Evolutionary conservation across 92 coral and sea anemone species (phyloP).

Genomic region (Epizoanthus illoricatus): DNA sequence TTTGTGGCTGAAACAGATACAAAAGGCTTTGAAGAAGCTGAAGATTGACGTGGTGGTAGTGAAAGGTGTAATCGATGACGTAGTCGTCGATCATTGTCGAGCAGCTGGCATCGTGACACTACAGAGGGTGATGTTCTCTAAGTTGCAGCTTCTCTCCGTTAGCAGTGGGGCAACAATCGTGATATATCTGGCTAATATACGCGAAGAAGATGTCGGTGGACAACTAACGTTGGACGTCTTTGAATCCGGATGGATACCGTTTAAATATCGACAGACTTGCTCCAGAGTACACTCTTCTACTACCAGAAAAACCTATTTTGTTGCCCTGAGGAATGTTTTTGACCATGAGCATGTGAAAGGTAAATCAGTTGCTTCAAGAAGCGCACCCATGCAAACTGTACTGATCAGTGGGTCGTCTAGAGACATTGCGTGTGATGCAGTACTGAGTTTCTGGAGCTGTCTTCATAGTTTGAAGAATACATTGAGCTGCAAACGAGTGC

Average conservation of each 20-base stretch:
- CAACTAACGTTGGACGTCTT: conserved; percentile 48
- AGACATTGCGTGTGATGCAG: conserved; percentile 72
- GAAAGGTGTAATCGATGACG: conserved; percentile 71
- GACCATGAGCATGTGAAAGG: conserved; percentile 16
- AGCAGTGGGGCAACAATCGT: conserved; percentile 59
- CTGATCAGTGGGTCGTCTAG: conserved; percentile 72
- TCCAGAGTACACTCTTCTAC: conserved; percentile 8
- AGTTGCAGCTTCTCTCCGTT: conserved; percentile 70
- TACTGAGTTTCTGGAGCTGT: conserved; percentile 81
- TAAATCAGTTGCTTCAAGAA: conserved; percentile 23
- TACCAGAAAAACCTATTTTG: conserved; percentile 14
- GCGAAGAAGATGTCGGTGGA: conserved; percentile 64
- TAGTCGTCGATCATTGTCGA: conserved; percentile 61
- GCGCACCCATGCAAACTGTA: conserved; percentile 62
- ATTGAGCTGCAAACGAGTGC: conserved; percentile 58
- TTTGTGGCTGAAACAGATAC: conserved; percentile 62
- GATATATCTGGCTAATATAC: conserved; percentile 69
- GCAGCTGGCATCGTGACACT: conserved; percentile 58
- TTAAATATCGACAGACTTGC: conserved; percentile 2
- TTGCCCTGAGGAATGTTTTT: conserved; percentile 19
- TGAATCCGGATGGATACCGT: conserved; percentile 36
- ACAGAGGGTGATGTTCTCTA: conserved; percentile 47
- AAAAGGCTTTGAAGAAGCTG: conserved; percentile 33
- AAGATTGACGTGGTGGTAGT: conserved; percentile 63
- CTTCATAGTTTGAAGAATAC: conserved; percentile 67